Evolutionary conservation across 2,888 invertebrate genomes (phyloP), one percentile per base, ranked within the genome.

Genomic region (Leucoma salicis): DNA sequence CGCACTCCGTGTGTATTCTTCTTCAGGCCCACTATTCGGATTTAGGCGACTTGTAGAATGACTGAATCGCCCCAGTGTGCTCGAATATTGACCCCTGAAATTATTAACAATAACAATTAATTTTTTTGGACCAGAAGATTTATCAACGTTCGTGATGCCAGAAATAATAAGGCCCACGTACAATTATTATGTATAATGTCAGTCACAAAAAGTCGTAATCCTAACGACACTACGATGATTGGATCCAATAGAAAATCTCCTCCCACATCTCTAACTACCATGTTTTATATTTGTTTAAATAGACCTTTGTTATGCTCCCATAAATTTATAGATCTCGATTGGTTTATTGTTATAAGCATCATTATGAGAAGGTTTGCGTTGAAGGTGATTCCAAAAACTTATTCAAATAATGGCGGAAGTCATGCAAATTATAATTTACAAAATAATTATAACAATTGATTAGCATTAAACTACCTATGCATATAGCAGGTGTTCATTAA

Each of bases 1-100:
- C 0, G 93, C 92, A 57, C 91, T 93, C 40, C 94, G 85, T 46
- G 90, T 82, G 59, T 91, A 86, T 39, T 91, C 90, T 66, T 91
- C 89, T 45, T 87, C 85, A 2, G 78, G 61, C 56, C 84, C 86
- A 78, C 78, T 79, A 78, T 92, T 82, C 80, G 92, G 81, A 55
- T 91, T 91, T 62, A 95, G 81, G 47, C 95, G 92, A 73, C 95
- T 93, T 34, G 95, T 94, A 14, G 95, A 95, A 82, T 95, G 96
- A 90, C 95, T 95, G 85, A 95, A 93, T 55, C 96, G 92, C 47
- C 95, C 96, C 65, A 96, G 90, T 25, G 95, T 95, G 63, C 94
- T 94, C 63, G 92, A 92, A 73, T 92, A 92, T 72, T 92, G 92
- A 56, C 92, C 92, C 84, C 94, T 94, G 91, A 56, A 93, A 83